Base-by-base conservation (phyloP, 1,140 invertebrate species). In the Drosophila melanica region DNA sequence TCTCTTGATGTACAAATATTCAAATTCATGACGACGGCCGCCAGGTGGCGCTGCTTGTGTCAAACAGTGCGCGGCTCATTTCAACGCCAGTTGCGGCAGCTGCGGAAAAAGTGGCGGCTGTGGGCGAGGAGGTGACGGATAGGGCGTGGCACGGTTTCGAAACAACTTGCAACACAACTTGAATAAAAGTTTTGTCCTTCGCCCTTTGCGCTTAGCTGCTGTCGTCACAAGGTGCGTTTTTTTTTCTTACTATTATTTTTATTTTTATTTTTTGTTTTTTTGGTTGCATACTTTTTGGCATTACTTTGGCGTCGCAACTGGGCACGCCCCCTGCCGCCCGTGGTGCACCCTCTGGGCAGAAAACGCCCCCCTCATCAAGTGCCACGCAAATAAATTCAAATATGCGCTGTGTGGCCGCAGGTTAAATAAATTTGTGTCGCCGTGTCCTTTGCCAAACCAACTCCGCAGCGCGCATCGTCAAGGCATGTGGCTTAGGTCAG, bases 381-480 rank as follows among this genome's bases (percentile, higher is more conserved):
- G 59, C 54, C 76, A 64, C 57, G 81, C 77, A 85, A 85, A 85
- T 85, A 85, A 85, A 85, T 85, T 85, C 81, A 85, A 85, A 85
- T 86, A 86, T 86, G 77, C 77, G 74, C 81, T 75, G 45, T 81
- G 81, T 79, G 79, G 72, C 81, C 81, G 77, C 81, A 85, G 81
- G 81, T 86, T 85, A 85, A 85, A 85, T 85, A 85, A 85, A 85
- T 84, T 85, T 80, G 81, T 66, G 54, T 67, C 41, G 33, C 30
- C 14, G 45, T 50, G 39, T 62, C 51, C 79, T 55, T 58, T 73
- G 16, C 44, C 44, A 4, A 20, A 57, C 16, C 37, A 41, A 42
- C 70, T 60, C 65, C 51, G 23, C 62, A 5, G 16, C 68, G 66
- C 27, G 30, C 50, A 53, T 16, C 14, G 27, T 35, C 47, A 37